phyloP scores from a whole-genome alignment of 2,797 vertebrate species.

The Girardinus metallicus region DNA sequence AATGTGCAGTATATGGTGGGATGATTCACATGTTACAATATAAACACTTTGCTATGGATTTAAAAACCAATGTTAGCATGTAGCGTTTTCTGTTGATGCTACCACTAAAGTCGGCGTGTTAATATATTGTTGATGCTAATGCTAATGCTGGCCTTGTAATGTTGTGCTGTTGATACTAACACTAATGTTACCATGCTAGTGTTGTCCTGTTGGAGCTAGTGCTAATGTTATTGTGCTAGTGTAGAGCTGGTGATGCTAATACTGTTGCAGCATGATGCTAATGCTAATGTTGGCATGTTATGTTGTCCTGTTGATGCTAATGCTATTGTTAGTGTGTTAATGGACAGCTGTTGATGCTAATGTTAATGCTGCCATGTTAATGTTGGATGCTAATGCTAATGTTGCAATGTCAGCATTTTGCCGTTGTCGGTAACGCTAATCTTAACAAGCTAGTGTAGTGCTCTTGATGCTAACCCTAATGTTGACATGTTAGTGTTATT shows the following conservation, averaged over 20 bases:
- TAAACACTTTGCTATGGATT: neutral
- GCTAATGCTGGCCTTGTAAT: neutral
- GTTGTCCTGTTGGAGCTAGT: neutral
- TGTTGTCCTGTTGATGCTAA: neutral
- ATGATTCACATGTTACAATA: neutral
- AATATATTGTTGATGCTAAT: neutral
- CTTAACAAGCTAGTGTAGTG: neutral
- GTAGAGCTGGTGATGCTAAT: neutral
- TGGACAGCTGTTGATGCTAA: neutral
- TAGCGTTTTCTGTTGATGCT: neutral
- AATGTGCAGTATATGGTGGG: neutral
- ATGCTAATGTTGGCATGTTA: neutral
- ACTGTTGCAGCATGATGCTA: neutral
- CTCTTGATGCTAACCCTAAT: neutral
- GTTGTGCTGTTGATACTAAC: neutral
- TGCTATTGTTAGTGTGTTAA: neutral
- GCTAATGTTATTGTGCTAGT: neutral
- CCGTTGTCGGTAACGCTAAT: neutral
- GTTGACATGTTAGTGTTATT: neutral
- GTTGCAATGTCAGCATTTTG: neutral
- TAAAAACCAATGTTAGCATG: neutral
- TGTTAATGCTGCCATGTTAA: neutral
- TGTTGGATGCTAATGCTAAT: neutral
- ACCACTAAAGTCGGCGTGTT: neutral
- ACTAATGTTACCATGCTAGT: neutral